Evolutionary conservation across 2,888 invertebrate species (phyloP), one percentile per base, ranked within the genome.

Genomic region (Aricia artaxerxes): DNA sequence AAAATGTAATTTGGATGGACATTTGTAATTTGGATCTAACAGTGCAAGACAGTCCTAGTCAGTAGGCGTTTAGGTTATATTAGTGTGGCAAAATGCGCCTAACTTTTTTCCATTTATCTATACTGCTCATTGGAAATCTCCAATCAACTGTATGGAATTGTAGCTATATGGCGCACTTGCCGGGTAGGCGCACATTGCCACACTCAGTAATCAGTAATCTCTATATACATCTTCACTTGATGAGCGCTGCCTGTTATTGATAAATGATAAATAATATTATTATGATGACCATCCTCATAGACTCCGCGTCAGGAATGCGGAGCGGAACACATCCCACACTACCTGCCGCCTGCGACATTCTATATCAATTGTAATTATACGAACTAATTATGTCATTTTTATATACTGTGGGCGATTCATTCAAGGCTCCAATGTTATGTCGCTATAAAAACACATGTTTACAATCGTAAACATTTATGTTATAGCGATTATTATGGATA

Each of bases 321-420:
- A 75, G 73, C 24, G 44, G 75, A 75, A 49, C 57, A 35, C 57
- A 76, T 53, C 76, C 76, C 76, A 76, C 76, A 57, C 76, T 31
- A 57, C 31, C 76, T 24, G 49, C 75, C 75, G 35, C 53, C 7
- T 69, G 24, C 69, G 35, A 24, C 53, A 75, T 76, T 31, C 31
- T 31, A 44, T 57, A 49, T 76, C 53, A 53, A 57, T 76, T 76
- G 7, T 76, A 76, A 76, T 57, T 76, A 76, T 76, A 57, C 35
- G 35, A 76, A 57, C 76, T 76, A 76, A 76, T 76, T 76, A 76
- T 76, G 57, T 53, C 76, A 76, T 76, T 76, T 76, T 76, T 76
- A 35, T 57, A 6, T 11, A 76, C 16, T 24, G 76, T 76, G 76
- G 76, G 76, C 76, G 76, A 57, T 76, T 31, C 76, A 35, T 76